Conservation (phyloP, 1,140 invertebrate species). For the Lucilia cuprina region DNA sequence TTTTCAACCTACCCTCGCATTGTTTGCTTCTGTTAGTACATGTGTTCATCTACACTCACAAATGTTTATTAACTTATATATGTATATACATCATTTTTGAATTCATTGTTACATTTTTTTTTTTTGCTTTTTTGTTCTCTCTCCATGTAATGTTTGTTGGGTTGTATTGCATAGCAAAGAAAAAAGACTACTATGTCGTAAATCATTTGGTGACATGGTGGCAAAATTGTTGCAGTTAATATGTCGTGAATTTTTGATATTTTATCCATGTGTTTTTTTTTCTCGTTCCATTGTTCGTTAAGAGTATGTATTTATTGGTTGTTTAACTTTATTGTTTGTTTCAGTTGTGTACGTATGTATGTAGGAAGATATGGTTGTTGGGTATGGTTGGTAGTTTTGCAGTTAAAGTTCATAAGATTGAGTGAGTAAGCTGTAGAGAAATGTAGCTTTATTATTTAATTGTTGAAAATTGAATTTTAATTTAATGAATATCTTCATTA, state of each 20-base stretch:
- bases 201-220: constrained; percentile 38
- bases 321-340: background rate
- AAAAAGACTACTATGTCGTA: constrained; percentile 32
- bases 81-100: background rate
- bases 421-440: too few species aligned
- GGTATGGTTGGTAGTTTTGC: too few species aligned
- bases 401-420: too few species aligned
- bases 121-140: background rate
- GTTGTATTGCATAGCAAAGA: too few species aligned
- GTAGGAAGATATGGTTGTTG: too few species aligned
- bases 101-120: background rate
- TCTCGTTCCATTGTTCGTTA: background rate
- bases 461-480: background rate
- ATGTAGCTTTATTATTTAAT: background rate
- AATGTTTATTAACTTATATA: background rate
- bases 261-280: constrained; percentile 20
- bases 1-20: too few species aligned
- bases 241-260: constrained; percentile 35
- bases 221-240: constrained; percentile 39
- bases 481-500: background rate
- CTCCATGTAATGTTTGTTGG: constrained; percentile 10
- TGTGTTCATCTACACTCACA: background rate
- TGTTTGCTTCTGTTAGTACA: background rate
- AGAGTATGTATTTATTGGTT: background rate
- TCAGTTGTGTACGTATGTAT: background rate